These are phyloP conservation scores for Anser cygnoides DNA, from an alignment of 2,113 vertebrate genomes.

Conservation along the genomic window DNA sequence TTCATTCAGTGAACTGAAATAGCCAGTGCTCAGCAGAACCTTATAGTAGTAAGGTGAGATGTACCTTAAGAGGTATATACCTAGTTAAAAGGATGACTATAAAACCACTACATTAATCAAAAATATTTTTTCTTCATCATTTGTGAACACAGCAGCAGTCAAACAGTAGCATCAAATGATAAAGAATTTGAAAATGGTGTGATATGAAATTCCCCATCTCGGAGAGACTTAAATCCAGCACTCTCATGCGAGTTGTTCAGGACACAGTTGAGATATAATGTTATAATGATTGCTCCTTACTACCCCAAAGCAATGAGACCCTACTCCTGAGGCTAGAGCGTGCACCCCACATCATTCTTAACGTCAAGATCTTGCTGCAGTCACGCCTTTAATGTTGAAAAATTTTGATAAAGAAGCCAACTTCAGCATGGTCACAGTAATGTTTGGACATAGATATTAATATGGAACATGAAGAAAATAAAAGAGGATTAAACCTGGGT, in stretches of 20 bases:
- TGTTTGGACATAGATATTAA: not conserved
- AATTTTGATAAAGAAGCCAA: not conserved
- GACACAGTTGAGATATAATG: not conserved
- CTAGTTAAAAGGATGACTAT: not conserved
- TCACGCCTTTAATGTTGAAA: not conserved
- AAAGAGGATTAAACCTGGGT: not conserved
- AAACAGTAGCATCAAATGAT: not conserved
- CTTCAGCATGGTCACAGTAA: not conserved
- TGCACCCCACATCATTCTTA: not conserved
- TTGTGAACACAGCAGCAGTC: not conserved
- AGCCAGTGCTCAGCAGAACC: not conserved
- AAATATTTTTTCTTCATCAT: not conserved
- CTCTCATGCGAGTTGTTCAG: not conserved
- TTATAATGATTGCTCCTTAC: not conserved
- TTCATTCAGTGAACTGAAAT: not conserved
- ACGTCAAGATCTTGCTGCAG: not conserved
- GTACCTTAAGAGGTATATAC: not conserved
- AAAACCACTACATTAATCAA: not conserved
- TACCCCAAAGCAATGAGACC: not conserved
- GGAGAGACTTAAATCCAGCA: not conserved
- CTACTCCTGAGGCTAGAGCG: rapidly evolving
- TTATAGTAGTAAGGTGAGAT: not conserved
- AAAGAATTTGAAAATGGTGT: not conserved
- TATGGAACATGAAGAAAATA: not conserved
- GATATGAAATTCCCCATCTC: not conserved